Evolutionary conservation across 1,140 invertebrate genomes (phyloP).

Genomic region (Meloidogyne hapla): DNA sequence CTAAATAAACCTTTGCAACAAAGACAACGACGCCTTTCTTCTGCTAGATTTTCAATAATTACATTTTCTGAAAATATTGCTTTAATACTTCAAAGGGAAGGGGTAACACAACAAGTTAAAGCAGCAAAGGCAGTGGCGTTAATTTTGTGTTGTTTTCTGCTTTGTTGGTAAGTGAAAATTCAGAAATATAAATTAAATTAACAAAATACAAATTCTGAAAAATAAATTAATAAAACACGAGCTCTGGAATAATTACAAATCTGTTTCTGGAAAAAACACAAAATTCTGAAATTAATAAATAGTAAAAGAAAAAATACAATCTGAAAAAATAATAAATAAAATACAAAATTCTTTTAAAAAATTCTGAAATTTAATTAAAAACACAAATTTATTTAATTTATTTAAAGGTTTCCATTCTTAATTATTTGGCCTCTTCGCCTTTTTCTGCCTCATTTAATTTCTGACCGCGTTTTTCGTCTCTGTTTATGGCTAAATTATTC

Average conservation of each 20-base stretch:
- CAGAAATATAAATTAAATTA: too few species aligned
- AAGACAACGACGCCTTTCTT: slow-evolving; percentile 19
- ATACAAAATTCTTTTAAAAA: too few species aligned
- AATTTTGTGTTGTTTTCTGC: slow-evolving; percentile 35
- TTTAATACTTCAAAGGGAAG: slow-evolving; percentile 37
- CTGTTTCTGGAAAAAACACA: too few species aligned
- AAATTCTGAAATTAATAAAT: too few species aligned
- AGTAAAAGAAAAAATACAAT: too few species aligned
- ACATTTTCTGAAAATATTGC: slow-evolving; percentile 38
- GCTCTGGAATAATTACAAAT: too few species aligned
- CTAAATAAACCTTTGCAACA: slow-evolving; percentile 13
- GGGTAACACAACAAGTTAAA: slow-evolving; percentile 36
- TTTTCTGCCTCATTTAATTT: neutral
- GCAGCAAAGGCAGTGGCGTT: slow-evolving; percentile 41
- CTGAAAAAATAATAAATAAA: too few species aligned
- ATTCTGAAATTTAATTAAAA: too few species aligned
- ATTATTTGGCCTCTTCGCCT: slow-evolving; percentile 32
- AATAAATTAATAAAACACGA: too few species aligned
- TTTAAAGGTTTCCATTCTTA: slow-evolving; percentile 29
- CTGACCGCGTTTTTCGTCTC: slow-evolving; percentile 27
- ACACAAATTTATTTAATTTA: neutral
- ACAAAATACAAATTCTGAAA: too few species aligned
- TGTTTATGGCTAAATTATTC: slow-evolving; percentile 33
- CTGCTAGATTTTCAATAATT: slow-evolving; percentile 33
- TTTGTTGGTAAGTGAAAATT: slow-evolving; percentile 21